These are phyloP conservation scores for Sabatieria punctata DNA, from an alignment of 2,888 invertebrate species.

Conservation along the genomic window DNA sequence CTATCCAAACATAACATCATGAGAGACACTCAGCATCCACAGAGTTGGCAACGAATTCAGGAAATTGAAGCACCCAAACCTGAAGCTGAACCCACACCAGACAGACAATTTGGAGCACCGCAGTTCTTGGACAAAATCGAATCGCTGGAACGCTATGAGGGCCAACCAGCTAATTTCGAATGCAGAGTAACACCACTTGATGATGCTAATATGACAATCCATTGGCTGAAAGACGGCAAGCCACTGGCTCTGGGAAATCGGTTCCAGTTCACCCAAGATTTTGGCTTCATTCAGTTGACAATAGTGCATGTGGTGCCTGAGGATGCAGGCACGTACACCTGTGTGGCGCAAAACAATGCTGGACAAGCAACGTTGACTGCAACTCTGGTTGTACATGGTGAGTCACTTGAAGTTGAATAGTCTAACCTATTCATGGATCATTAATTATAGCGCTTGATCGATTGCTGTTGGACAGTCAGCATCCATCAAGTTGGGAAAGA, in stretches of 20 bases:
- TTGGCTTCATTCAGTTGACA: constrained; percentile 78
- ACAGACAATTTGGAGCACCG: constrained; percentile 13
- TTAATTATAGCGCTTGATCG: too few relatives aligned
- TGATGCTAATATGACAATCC: constrained; percentile 72
- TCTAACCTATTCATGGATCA: constrained; percentile 4
- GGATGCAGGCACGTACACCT: constrained; percentile 78
- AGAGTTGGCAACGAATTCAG: constrained; percentile 26
- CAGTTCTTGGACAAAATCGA: constrained; percentile 25
- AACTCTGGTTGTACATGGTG: constrained; percentile 17
- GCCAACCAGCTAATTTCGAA: constrained; percentile 75
- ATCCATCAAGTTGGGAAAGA: constrained; percentile 75
- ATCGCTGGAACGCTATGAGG: constrained; percentile 32
- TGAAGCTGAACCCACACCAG: too few relatives aligned
- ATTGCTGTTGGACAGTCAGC: constrained; percentile 65
- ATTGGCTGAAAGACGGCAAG: constrained; percentile 49
- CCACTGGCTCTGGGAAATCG: constrained; percentile 24
- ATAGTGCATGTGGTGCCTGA: constrained; percentile 67
- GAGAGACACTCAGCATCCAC: constrained; percentile 20
- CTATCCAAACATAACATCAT: constrained; percentile 41
- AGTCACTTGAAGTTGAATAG: not conserved
- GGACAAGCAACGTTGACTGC: constrained; percentile 19
- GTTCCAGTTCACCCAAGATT: constrained; percentile 43
- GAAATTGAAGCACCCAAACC: constrained; percentile 7
- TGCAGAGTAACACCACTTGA: constrained; percentile 76
- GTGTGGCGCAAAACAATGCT: constrained; percentile 30